Evolutionary conservation across 1,140 invertebrate species (phyloP).

Genomic region (Sipha flava): DNA sequence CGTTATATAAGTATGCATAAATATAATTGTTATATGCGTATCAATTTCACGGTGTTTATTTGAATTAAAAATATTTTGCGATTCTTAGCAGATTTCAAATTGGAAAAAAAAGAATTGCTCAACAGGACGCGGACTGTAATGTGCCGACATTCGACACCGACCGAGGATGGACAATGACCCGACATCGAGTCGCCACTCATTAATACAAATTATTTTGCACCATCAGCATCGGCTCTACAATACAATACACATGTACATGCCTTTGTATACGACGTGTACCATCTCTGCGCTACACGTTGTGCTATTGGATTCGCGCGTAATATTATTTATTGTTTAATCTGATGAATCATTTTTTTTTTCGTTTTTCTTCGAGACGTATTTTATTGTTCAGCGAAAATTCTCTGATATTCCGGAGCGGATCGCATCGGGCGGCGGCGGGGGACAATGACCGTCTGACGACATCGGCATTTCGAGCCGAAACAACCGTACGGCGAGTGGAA

Average conservation of each 20-base stretch:
- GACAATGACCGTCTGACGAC: constrained; percentile 6
- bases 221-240: background rate
- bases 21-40: background rate
- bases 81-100: background rate
- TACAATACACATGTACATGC: background rate
- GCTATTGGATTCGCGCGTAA: background rate
- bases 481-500: background rate
- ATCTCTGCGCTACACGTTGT: background rate
- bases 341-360: background rate
- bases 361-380: too few relatives aligned
- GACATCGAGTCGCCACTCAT: background rate
- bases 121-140: constrained; percentile 13
- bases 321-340: background rate
- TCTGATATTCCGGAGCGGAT: background rate
- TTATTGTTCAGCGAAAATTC: background rate
- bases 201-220: constrained; percentile 22
- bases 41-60: background rate
- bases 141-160: constrained; percentile 11
- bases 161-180: constrained; percentile 25
- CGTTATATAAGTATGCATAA: background rate
- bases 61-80: background rate
- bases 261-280: background rate
- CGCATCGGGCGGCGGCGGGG: background rate
- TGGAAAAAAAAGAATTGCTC: constrained; percentile 4
- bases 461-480: background rate